Base-by-base conservation (phyloP, 2,888 invertebrate genomes). In the Metellina segmentata region DNA sequence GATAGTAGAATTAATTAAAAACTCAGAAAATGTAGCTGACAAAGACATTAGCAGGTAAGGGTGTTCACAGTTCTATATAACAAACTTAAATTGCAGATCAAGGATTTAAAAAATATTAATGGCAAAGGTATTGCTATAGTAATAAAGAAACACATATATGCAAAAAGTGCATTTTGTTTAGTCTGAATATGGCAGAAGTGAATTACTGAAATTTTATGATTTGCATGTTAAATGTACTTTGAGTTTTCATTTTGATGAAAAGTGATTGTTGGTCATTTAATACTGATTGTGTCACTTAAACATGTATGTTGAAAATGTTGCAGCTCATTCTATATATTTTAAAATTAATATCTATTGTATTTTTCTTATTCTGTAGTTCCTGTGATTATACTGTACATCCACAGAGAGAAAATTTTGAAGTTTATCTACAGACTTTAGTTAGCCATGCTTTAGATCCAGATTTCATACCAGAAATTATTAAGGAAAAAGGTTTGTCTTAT, bases 371-470 rank as follows among this genome's bases (percentile, higher is more conserved):
- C 61, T 87, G 16, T 51, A 91, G 91, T 91, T 83, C 91, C 87
- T 91, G 87, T 90, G 89, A 90, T 92, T 90, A 81, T 83, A 82
- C 88, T 52, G 34, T 89, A 48, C 93, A 93, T 94, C 96, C 96
- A 94, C 97, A 97, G 95, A 97, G 97, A 94, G 98, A 98, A 94
- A 97, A 97, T 95, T 98, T 98, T 94, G 98, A 98, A 96, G 98
- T 98, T 75, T 98, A 98, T 94, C 97, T 98, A 94, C 98, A 98
- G 95, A 98, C 98, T 6, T 96, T 98, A 94, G 97, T 98, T 94
- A 98, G 98, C 1, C 98, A 98, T 95, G 97, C 98, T 7, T 95
- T 98, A 93, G 98, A 98, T 95, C 97, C 97, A 7, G 98, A 97
- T 95, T 98, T 98, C 94, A 96, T 98, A 48, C 97, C 97, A 82